Percentiles rank a stretch among this genome's conserved stretches.
Conservation (phyloP, 2,888 invertebrate species). For the Saturnia pavonia region DNA sequence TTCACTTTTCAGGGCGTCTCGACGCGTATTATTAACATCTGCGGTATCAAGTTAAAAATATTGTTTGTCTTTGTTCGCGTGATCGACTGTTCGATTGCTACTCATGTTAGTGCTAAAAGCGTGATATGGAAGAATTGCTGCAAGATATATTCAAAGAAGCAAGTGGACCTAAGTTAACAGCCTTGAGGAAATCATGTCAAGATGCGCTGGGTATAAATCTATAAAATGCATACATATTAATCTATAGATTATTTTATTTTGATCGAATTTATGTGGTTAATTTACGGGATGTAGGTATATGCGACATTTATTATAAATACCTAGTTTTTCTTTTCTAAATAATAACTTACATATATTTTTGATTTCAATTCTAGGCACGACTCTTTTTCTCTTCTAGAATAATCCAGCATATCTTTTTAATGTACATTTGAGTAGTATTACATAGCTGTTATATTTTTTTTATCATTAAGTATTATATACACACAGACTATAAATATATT, state of each 20-base stretch:
- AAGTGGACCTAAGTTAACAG: conserved; percentile 87
- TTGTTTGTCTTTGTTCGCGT: conserved; percentile 4
- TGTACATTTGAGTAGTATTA: too few species aligned
- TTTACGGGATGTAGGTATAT: background rate
- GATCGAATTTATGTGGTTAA: background rate
- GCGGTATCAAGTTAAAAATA: conserved; percentile 9
- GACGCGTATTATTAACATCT: conserved; percentile 10
- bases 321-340: too few species aligned
- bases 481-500: background rate
- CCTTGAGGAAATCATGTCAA: conserved; percentile 91
- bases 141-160: conserved; percentile 93
- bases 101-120: conserved; percentile 16
- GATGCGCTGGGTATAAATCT: conserved; percentile 92
- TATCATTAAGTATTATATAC: too few species aligned
- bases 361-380: too few species aligned
- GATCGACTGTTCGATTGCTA: conserved; percentile 9
- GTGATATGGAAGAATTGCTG: conserved; percentile 90
- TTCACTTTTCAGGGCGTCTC: conserved; percentile 6
- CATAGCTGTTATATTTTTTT: too few species aligned
- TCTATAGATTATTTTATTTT: background rate
- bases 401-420: too few species aligned
- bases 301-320: background rate
- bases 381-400: too few species aligned
- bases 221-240: conserved; percentile 4
- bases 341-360: too few species aligned